Percentiles rank a stretch among this genome's conserved stretches.
Conservation (phyloP, 2,888 invertebrate genomes). For the Lutraria lutraria region DNA sequence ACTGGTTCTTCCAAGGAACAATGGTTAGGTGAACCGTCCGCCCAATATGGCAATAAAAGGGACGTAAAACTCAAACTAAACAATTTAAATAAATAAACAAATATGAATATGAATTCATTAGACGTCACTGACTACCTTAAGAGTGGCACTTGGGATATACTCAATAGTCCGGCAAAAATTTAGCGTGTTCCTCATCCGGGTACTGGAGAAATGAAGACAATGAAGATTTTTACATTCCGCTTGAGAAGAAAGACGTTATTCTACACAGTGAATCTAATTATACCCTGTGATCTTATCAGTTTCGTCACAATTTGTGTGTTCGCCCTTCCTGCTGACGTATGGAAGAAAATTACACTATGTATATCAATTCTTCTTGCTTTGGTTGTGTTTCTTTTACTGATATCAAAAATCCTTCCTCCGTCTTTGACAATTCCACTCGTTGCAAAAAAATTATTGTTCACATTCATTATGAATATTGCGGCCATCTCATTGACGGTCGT, state of each 20-base stretch:
- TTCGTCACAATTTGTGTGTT: conserved; percentile 99
- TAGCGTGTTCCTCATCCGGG: conserved; percentile 76
- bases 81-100: too few species aligned
- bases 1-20: too few species aligned
- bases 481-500: conserved; percentile 99
- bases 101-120: conserved; percentile 81
- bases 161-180: conserved; percentile 84
- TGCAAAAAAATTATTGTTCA: conserved; percentile 99
- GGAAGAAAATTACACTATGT: conserved; percentile 94
- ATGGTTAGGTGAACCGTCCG: too few species aligned
- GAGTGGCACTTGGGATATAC: conserved; percentile 87
- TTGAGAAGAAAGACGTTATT: conserved; percentile 98
- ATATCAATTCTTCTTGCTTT: conserved; percentile 99
- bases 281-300: conserved; percentile 99
- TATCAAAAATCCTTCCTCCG: conserved; percentile 99
- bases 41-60: too few species aligned
- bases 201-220: conserved; percentile 78
- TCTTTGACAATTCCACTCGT: conserved; percentile 99
- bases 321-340: conserved; percentile 99
- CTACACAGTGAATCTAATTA: conserved; percentile 99
- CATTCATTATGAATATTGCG: conserved; percentile 99
- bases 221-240: conserved; percentile 97
- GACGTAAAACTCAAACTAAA: too few species aligned
- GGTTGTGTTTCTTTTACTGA: conserved; percentile 99
- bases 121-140: conserved; percentile 86